Evolutionary conservation across 2,113 vertebrate genomes (phyloP), one percentile per base, ranked within the genome.

Genomic region (Chamaea fasciata): DNA sequence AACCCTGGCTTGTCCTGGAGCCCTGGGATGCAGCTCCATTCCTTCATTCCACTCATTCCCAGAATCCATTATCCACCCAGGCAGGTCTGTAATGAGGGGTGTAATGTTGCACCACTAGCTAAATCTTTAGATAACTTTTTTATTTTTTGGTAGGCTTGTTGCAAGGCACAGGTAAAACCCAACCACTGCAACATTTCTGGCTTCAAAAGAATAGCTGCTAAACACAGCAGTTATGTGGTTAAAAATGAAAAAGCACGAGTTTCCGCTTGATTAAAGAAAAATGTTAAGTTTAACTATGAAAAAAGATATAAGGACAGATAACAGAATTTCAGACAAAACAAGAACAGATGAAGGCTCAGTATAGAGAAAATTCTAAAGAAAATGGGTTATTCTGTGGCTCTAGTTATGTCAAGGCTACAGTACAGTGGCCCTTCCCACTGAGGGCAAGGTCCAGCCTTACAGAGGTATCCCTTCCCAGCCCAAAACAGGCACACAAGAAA

Each of bases 391-490:
- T 73, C 41, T 83, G 13, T 44, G 50, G 11, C 24, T 70, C 14
- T 7, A 84, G 35, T 19, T 71, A 47, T 7, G 35, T 26, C 21
- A 50, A 31, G 11, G 13, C 57, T 16, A 57, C 17, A 33, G 17
- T 7, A 27, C 0, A 5, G 10, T 18, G 24, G 31, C 8, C 10
- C 9, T 70, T 57, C 20, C 23, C 30, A 42, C 0, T 9, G 20
- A 55, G 3, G 53, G 8, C 26, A 41, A 86, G 37, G 31, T 50
- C 46, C 44, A 67, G 46, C 50, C 33, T 74, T 26, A n/a, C 14
- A 62, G 50, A 41, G 3, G 2, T 16, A 42, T 30, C 6, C 17
- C 20, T 42, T 86, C 22, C 35, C 77, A 78, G 10, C 20, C 42
- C 44, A 73, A 57, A 83, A 56, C 2, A 75, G n/a, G 6, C 27